Base-by-base conservation (phyloP, 2,888 invertebrate species). In the Drosophila aldrichi region DNA sequence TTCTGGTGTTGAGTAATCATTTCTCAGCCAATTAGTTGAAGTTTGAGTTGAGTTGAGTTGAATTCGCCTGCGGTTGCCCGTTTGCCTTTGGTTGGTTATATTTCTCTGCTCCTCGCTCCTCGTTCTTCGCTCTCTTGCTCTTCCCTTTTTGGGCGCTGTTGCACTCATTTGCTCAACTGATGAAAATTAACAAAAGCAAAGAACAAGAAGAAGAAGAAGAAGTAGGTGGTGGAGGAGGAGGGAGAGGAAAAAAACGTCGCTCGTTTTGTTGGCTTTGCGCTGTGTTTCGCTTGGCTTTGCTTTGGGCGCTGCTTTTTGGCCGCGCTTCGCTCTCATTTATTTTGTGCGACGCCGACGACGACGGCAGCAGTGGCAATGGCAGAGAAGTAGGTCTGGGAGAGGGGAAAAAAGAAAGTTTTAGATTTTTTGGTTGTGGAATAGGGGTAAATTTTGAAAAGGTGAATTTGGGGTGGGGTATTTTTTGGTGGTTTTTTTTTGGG, bases 131-230 rank as follows among this genome's bases (percentile, higher is more conserved):
- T 29, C 14, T 14, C 14, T 20, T 12, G 7, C 14, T 75, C 9
- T 41, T 29, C 36, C 36, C 32, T 68, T 8, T 49, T 46, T 48
- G 20, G 20, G 6, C 41, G 16, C 43, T 51, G 40, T 20, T 62
- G 68, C 73, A 75, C 71, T 74, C 74, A 77, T 80, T 80, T 77
- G 78, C 64, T 60, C 73, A 70, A 73, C 81, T 79, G 86, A 73
- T 81, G 74, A 77, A 79, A 83, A 83, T 83, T 85, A 83, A 82
- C 74, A 72, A 82, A 83, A 74, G 74, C 70, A 71, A 78, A 32
- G 29, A 29, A 32, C 6, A 18, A 18, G 32, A 32, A 32, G 18
- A 79, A 29, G n/a, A 16, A 16, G 4, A 8, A n/a, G 6, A 0
- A 25, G 25, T 4, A 5, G n/a, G 1, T 12, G 18, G 9, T 5